These are phyloP conservation scores for Diogma glabrata DNA, from an alignment of 2,888 invertebrate species.

Conservation along the genomic window DNA sequence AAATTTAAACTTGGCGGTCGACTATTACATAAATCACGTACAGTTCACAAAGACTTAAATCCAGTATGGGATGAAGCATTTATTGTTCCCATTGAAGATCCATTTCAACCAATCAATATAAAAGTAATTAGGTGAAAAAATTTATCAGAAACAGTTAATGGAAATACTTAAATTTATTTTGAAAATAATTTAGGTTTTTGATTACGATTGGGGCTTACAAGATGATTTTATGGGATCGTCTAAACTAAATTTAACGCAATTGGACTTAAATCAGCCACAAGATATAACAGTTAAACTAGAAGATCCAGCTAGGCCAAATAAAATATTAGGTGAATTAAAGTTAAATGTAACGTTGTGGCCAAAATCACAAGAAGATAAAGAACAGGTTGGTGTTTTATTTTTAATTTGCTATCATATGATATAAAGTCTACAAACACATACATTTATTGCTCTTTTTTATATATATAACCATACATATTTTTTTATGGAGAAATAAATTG, in stretches of 20 bases:
- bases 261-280: slow-evolving; percentile 64
- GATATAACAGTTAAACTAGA: slow-evolving; percentile 71
- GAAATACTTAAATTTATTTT: slow-evolving; percentile 1
- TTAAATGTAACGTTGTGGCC: slow-evolving; percentile 81
- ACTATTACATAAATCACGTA: slow-evolving; percentile 85
- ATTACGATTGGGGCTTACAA: slow-evolving; percentile 93
- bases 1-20: slow-evolving; percentile 86
- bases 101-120: slow-evolving; percentile 70
- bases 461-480: too few relatives aligned
- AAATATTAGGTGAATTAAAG: slow-evolving; percentile 72
- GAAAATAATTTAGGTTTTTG: slow-evolving; percentile 57
- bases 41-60: slow-evolving; percentile 87
- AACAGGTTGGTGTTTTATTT: slow-evolving; percentile 67
- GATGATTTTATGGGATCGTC: slow-evolving; percentile 98
- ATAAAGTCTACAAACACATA: too few relatives aligned
- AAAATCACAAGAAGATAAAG: slow-evolving; percentile 87
- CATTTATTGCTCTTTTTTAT: too few relatives aligned
- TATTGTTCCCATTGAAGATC: slow-evolving; percentile 82
- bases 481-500: too few relatives aligned
- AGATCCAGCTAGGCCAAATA: slow-evolving; percentile 56
- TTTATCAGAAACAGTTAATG: slow-evolving; percentile 4
- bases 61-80: slow-evolving; percentile 98
- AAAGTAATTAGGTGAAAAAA: slow-evolving; percentile 48
- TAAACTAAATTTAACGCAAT: slow-evolving; percentile 65
- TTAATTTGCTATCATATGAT: too few relatives aligned